Evolutionary conservation across 1,140 invertebrate genomes (phyloP), one percentile per base, ranked within the genome.

Genomic region (Ephestia elutella): DNA sequence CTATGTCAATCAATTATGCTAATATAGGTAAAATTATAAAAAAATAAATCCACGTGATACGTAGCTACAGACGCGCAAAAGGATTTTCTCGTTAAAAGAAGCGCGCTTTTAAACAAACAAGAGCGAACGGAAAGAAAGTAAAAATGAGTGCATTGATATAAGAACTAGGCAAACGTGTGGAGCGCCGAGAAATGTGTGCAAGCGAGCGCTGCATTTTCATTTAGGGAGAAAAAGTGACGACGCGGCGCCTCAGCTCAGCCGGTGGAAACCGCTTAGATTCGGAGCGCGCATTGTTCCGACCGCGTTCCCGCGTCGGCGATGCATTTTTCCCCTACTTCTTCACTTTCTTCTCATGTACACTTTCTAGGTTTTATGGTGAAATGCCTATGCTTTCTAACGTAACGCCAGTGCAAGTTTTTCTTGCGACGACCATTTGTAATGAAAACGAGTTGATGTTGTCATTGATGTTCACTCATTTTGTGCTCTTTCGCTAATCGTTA

Each of bases 321-420:
- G 78, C 75, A 78, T 86, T 83, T 85, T 82, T 82, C 66, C 73
- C 75, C 71, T 80, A 73, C 78, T 85, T 86, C 75, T 87, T 86
- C 86, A 88, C 86, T 88, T 88, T 88, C 84, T 86, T 88, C 80
- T 75, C 80, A 78, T 80, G 69, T 84, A 86, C 80, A 88, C 86
- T 88, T 86, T 88, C 86, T 86, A 88, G 74, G 71, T 68, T 86
- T 80, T 73, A 86, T 86, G 84, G 86, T 78, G 86, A 88, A 86
- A 86, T 86, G 78, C 70, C 73, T 78, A 73, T 78, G 81, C 82
- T 88, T 87, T 88, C 86, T 82, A 87, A 80, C 82, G 78, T 82
- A 81, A 77, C 79, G 77, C 73, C 65, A 86, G 83, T 84, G 83
- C 83, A 87, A 87, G 86, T 86, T 87, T 88, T 88, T 86, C 79